These are phyloP conservation scores for Parnassius smintheus DNA, from an alignment of 2,888 invertebrate species.

Conservation along the genomic window DNA sequence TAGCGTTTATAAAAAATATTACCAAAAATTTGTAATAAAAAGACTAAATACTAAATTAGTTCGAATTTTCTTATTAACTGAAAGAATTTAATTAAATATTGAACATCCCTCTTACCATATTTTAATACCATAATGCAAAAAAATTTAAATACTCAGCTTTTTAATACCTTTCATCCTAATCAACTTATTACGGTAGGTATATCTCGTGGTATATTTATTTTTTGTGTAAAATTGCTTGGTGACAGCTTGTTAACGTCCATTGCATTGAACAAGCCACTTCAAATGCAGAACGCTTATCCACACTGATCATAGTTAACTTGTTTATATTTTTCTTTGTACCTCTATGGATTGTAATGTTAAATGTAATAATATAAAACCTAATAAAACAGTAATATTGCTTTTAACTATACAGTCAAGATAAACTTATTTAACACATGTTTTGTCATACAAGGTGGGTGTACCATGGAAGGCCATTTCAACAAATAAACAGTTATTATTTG, in stretches of 20 bases:
- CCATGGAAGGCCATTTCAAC: too few relatives aligned
- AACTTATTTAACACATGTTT: too few relatives aligned
- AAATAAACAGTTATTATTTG: too few relatives aligned
- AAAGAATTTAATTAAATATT: background rate
- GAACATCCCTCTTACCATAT: too few relatives aligned
- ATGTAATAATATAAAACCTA: too few relatives aligned
- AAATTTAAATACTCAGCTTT: background rate
- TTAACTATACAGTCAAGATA: too few relatives aligned
- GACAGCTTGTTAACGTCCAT: constrained; percentile 59
- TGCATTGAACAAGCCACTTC: constrained; percentile 53
- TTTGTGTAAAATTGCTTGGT: constrained; percentile 33
- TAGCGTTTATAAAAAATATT: too few relatives aligned
- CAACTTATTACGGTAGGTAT: constrained; percentile 22
- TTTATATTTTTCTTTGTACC: constrained; percentile 29
- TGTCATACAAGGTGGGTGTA: too few relatives aligned
- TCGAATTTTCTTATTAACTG: background rate
- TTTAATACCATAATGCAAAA: too few relatives aligned
- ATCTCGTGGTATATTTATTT: constrained; percentile 36
- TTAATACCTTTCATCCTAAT: background rate
- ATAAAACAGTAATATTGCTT: too few relatives aligned
- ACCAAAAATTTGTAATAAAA: too few relatives aligned
- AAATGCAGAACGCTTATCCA: constrained; percentile 51
- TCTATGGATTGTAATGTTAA: background rate
- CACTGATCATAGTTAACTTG: constrained; percentile 41
- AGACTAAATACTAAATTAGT: background rate